Evolutionary conservation across 2,888 invertebrate genomes (phyloP).

Genomic region (Hartigia nigra): DNA sequence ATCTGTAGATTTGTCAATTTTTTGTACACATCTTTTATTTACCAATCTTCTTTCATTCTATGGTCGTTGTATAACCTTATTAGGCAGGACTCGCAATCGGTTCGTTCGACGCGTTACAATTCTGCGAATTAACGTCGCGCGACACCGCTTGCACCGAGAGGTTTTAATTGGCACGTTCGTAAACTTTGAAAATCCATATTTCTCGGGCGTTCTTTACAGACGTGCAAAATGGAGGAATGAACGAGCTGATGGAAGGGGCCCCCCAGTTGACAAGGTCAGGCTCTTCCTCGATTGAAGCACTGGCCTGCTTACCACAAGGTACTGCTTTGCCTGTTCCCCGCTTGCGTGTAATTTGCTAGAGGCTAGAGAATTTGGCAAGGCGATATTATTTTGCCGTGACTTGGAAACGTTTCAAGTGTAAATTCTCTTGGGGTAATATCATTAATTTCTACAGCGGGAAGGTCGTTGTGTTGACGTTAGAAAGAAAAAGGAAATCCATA

Average conservation of each 20-base stretch:
- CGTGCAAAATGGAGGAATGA: background rate
- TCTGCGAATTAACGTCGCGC: background rate
- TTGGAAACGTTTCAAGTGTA: background rate
- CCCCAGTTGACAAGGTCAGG: background rate
- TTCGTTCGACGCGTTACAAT: background rate
- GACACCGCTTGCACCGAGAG: background rate
- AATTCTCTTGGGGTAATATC: background rate
- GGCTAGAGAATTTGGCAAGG: background rate
- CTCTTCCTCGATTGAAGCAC: background rate
- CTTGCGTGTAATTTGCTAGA: background rate
- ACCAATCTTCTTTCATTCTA: background rate
- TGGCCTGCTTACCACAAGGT: background rate
- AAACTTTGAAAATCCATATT: background rate
- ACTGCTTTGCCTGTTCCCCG: background rate
- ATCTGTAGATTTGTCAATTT: background rate
- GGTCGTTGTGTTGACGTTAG: background rate
- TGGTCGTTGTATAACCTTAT: background rate
- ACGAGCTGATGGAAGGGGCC: background rate
- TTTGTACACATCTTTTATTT: background rate
- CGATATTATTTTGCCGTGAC: background rate
- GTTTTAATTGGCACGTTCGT: background rate
- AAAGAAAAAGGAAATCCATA: background rate
- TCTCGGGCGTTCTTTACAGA: background rate
- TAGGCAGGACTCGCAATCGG: background rate
- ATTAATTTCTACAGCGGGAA: background rate